Evolutionary conservation across 2,888 invertebrate species (phyloP), one percentile per base, ranked within the genome.

Genomic region (Chironomus tentans): DNA sequence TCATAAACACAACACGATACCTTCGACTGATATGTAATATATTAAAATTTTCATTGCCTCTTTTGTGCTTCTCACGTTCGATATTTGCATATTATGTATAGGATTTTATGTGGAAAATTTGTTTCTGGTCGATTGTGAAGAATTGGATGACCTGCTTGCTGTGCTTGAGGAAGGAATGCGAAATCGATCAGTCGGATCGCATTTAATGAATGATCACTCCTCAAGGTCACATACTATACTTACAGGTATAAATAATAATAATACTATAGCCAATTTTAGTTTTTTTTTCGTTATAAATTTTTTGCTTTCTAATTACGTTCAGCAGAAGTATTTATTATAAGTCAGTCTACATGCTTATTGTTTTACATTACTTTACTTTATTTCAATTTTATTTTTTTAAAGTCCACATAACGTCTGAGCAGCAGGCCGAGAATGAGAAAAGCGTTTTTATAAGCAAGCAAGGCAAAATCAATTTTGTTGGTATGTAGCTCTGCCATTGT

Each of bases 381-480:
- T 4, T 56, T n/a, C n/a, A n/a, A n/a, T 15, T 48, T 48, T 48
- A 5, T 50, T 15, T 15, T 50, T 56, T 18, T 56, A 5, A 56
- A 65, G 92, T 97, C 74, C 91, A 93, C 80, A 94, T 97, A 79
- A 91, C 93, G 48, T 90, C 94, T 0, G 96, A 96, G 81, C 88
- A 91, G 80, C 91, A 92, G 81, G 90, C 92, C 38, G 91, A 91
- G 80, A 89, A 90, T 78, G 92, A 92, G 68, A 74, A 74, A 48
- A 74, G 74, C 68, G 92, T 95, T 68, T 94, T 93, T 79, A 90
- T 96, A 79, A 93, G 95, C 48, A 92, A 94, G 79, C 93, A 95
- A 80, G 97, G 97, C 28, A 97, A 97, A 85, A 91, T 97, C 76
- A 95, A 96, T 85, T 96, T 97, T 82, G 97, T 97, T 6, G 97